These are phyloP conservation scores for Aromia moschata DNA, from an alignment of 2,888 invertebrate species.

Conservation along the genomic window DNA sequence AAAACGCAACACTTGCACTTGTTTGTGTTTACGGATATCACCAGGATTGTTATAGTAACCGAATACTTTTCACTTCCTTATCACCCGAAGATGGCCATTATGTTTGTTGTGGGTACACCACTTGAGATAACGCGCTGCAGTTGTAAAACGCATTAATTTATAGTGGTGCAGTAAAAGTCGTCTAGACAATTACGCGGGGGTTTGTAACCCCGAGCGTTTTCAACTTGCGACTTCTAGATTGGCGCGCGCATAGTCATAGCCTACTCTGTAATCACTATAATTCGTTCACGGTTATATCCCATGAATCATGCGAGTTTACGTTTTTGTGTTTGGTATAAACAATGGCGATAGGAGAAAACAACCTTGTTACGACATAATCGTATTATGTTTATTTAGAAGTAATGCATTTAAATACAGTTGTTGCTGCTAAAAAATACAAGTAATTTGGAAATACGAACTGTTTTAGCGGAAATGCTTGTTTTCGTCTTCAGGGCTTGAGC, in stretches of 20 bases:
- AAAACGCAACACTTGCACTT: conserved; percentile 20
- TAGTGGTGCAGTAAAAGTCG: conserved; percentile 3
- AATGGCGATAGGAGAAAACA: no score
- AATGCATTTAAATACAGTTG: no score
- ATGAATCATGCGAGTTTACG: no score
- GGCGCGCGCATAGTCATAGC: conserved; percentile 8
- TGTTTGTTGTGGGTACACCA: not conserved
- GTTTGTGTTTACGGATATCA: conserved; percentile 16
- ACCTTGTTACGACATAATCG: no score
- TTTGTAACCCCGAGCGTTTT: conserved; percentile 18
- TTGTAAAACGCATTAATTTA: conserved; percentile 12
- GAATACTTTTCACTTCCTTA: not conserved
- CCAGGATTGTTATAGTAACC: not conserved
- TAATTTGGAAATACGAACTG: no score
- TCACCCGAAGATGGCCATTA: not conserved
- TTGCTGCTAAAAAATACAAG: no score
- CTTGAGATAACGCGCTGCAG: conserved; percentile 10
- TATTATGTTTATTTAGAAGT: no score
- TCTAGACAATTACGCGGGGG: conserved; percentile 20
- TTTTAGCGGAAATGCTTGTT: no score
- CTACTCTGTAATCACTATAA: not conserved
- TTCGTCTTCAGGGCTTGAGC: no score
- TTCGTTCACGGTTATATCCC: not conserved
- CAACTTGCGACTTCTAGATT: not conserved
- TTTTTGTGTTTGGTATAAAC: no score